phyloP scores from a whole-genome alignment of 2,888 invertebrate species.

The Leucoptera coffeella region DNA sequence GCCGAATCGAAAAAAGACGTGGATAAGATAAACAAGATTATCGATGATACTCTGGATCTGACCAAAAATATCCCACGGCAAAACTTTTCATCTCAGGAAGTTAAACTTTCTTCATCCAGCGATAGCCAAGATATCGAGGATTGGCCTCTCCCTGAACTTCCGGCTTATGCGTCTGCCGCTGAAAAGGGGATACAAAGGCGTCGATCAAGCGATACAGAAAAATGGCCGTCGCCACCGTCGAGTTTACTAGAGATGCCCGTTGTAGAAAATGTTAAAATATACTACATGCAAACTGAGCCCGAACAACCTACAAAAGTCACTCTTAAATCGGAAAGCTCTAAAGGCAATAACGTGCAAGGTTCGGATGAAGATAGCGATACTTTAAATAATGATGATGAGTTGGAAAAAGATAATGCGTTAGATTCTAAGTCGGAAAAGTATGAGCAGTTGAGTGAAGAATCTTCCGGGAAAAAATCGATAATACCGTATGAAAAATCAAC shows the following conservation, averaged over 20 bases:
- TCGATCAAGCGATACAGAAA: slow-evolving; percentile 64
- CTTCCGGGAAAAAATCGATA: slow-evolving; percentile 22
- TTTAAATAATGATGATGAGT: slow-evolving; percentile 58
- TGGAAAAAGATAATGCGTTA: slow-evolving; percentile 45
- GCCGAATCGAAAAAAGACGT: slow-evolving; percentile 44
- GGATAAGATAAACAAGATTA: slow-evolving; percentile 20
- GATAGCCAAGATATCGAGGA: slow-evolving; percentile 71
- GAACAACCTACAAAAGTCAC: slow-evolving; percentile 74
- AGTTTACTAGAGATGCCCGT: slow-evolving; percentile 64
- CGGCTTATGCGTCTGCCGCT: slow-evolving; percentile 40
- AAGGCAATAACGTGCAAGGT: slow-evolving; percentile 55
- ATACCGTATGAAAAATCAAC: slow-evolving; percentile 45
- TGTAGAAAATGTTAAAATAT: slow-evolving; percentile 73
- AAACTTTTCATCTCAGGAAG: slow-evolving; percentile 12
- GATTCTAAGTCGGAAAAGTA: slow-evolving; percentile 40
- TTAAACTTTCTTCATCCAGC: slow-evolving; percentile 39
- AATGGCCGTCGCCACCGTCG: slow-evolving; percentile 78
- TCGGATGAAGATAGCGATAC: slow-evolving; percentile 67
- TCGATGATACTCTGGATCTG: slow-evolving; percentile 14
- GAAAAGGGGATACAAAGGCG: slow-evolving; percentile 17
- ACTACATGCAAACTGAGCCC: slow-evolving; percentile 69
- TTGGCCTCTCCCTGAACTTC: slow-evolving; percentile 70
- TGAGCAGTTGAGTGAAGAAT: slow-evolving; percentile 23
- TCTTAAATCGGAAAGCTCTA: slow-evolving; percentile 61
- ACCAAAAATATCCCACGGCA: slow-evolving; percentile 8